phyloP scores from a whole-genome alignment of 2,888 invertebrate species.

The Dugesia japonica region DNA sequence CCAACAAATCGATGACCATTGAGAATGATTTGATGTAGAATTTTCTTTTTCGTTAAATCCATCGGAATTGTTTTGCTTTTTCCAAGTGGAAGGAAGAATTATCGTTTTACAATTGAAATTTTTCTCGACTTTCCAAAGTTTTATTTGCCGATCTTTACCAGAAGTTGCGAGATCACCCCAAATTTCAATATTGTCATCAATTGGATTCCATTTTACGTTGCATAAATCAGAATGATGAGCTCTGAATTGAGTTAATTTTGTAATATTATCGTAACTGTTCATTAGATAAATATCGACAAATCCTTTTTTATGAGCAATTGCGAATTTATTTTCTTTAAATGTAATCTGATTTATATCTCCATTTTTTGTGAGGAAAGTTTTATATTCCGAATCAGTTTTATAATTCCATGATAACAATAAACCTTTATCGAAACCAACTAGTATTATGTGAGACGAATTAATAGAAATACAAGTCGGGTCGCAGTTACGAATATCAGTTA shows the following conservation, averaged over 20 bases:
- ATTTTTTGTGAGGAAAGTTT: neutral
- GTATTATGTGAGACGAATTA: neutral
- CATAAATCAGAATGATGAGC: conserved; percentile 23
- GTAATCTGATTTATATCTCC: neutral
- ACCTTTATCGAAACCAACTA: neutral
- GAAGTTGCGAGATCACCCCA: conserved; percentile 1
- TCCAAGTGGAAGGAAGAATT: neutral
- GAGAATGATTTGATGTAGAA: too few relatives aligned
- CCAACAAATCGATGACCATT: neutral
- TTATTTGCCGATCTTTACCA: conserved; percentile 7
- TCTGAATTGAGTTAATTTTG: neutral
- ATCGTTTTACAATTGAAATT: neutral
- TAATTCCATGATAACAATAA: neutral
- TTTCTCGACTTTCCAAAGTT: conserved; percentile 16
- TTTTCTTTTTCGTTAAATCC: too few relatives aligned
- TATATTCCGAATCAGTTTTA: neutral
- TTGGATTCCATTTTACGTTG: conserved; percentile 1
- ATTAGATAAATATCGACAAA: neutral
- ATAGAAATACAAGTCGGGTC: conserved; percentile 5
- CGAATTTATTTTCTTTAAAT: neutral
- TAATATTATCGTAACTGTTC: neutral
- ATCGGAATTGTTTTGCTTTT: neutral
- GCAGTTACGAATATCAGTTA: neutral
- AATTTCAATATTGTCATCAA: neutral
- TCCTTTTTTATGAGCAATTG: conserved; percentile 4